Percentiles rank a stretch among this genome's conserved stretches.
Evolutionary conservation across 1,140 invertebrate genomes (phyloP).

Genomic region (Sinella curviseta): DNA sequence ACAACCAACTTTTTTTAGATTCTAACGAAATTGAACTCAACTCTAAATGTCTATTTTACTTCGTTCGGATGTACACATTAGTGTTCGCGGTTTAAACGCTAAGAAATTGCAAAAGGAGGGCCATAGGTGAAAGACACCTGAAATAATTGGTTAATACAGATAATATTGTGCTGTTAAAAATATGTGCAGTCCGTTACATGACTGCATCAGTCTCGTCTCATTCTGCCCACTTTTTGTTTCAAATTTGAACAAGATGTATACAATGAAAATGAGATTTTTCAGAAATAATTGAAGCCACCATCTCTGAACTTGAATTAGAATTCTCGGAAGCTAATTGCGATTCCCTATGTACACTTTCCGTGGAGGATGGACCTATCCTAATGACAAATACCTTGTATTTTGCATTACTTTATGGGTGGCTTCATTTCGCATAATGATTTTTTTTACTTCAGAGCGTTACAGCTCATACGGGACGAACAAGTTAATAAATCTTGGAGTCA

Average conservation of each 20-base stretch:
- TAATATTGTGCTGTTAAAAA: no score
- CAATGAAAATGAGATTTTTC: no score
- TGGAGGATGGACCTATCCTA: constrained; percentile 9
- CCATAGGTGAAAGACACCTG: not conserved
- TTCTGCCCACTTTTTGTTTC: no score
- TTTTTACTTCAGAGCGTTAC: no score
- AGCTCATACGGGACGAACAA: not conserved
- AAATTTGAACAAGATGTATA: no score
- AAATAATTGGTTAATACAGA: no score
- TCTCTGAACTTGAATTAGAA: no score
- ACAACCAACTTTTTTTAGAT: not conserved
- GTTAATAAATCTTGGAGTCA: not conserved
- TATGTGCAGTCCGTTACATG: no score
- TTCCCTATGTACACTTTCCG: not conserved
- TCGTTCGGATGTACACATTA: not conserved
- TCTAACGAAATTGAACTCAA: not conserved
- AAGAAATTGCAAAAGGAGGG: not conserved
- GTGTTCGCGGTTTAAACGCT: not conserved
- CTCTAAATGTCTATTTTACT: not conserved
- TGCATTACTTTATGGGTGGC: not conserved
- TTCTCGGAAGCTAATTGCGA: no score
- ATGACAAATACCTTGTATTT: not conserved
- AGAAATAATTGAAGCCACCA: no score
- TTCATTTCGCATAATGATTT: not conserved
- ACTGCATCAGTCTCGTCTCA: no score